Evolutionary conservation across 2,113 vertebrate genomes (phyloP), one percentile per base, ranked within the genome.

Genomic region (Hirundichthys speculiger): DNA sequence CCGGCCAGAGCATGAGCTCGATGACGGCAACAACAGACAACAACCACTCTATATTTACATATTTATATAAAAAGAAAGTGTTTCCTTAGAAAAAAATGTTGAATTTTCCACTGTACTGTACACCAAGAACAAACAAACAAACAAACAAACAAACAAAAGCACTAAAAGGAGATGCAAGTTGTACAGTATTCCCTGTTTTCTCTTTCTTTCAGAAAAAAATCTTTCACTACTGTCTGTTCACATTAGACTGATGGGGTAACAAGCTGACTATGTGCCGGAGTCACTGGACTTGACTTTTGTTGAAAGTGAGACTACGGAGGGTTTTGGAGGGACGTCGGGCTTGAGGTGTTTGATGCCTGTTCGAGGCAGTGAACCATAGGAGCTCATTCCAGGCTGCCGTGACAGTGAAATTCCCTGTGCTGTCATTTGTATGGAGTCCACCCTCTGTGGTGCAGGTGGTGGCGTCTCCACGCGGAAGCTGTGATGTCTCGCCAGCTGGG

Each of bases 371-470:
- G 98, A 99, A 81, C 94, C 96, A 73, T 96, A 98, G 61, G 95
- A 78, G 50, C 92, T 94, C 87, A 97, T 93, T 78, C 95, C 94
- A 1, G 95, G 92, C 89, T 98, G 96, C 69, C 95, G 94, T 5
- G 96, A 93, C 57, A 98, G 92, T 54, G 94, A 93, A 83, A 94
- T 93, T 51, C 94, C 92, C 8, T 93, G 83, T 47, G 93, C 88
- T 25, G 95, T 95, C 92, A 95, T 94, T 78, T 98, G 96, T 92
- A 99, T 99, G 50, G 98, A 99, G 95, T 99, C 98, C 87, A 99
- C 96, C 69, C 98, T 90, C 92, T 98, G 98, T 0, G 98, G 98
- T 34, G 98, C 97, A 0, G 98, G 98, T 0, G 98, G 98, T 0
- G 97, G 97, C 21, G 94, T 96, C 90, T 99, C 98, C 4, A 94